phyloP scores from a whole-genome alignment of 2,797 vertebrate species.

The Coendou prehensilis region DNA sequence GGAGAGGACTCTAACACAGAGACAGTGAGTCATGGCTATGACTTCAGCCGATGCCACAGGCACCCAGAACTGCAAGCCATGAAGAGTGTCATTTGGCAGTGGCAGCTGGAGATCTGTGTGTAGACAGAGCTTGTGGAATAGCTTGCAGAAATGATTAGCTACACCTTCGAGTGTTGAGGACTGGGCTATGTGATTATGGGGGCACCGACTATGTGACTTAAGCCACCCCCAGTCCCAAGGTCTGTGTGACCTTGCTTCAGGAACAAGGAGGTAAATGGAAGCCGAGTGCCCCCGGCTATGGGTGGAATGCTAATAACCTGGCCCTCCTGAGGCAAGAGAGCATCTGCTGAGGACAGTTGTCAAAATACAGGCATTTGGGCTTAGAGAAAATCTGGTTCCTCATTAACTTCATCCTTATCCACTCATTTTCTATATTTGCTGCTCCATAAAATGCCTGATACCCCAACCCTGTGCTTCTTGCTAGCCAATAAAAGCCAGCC shows the following conservation, averaged over 20 bases:
- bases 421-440: not conserved
- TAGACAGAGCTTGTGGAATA: not conserved
- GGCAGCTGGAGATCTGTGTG: not conserved
- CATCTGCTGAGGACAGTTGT: not conserved
- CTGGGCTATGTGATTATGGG: not conserved
- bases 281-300: not conserved
- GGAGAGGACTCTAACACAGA: not conserved
- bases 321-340: not conserved
- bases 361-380: not conserved
- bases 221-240: too few species aligned
- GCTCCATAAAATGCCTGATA: not conserved
- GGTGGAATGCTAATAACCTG: not conserved
- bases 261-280: not conserved
- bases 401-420: not conserved
- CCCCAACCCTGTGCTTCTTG: not conserved
- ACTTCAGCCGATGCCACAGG: not conserved
- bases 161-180: not conserved
- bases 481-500: not conserved
- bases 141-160: not conserved
- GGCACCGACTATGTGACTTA: not conserved
- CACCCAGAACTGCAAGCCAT: not conserved
- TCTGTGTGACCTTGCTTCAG: not conserved
- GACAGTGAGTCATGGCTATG: not conserved
- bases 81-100: not conserved
- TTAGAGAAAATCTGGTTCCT: not conserved